A percentile compares a stretch with the other conserved stretches of the same genome.
phyloP scores from a whole-genome alignment of 2,113 vertebrate genomes.

The Heptranchias perlo region DNA sequence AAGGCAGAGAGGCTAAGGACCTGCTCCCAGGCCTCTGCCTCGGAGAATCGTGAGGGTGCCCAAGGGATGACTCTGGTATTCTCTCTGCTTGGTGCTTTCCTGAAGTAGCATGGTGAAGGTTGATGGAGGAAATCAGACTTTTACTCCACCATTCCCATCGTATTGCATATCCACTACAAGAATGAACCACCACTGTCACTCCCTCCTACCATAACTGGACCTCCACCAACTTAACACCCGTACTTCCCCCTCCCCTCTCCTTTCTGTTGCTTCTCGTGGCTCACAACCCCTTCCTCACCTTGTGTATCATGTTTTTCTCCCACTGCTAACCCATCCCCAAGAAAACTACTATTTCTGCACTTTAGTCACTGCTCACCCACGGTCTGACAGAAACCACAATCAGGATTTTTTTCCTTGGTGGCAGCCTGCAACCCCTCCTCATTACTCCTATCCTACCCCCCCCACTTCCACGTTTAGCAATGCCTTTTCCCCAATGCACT shows the following conservation, averaged over 20 bases:
- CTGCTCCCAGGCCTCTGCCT: not conserved
- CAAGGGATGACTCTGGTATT: not conserved
- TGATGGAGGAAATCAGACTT: not conserved
- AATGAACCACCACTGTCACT: not conserved
- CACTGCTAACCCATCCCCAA: not conserved
- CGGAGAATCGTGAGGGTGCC: not conserved
- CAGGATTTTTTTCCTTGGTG: no score
- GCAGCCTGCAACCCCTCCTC: not conserved
- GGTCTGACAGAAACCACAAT: not conserved
- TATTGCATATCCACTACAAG: not conserved
- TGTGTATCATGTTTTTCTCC: not conserved
- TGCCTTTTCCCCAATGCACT: not conserved
- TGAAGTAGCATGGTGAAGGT: not conserved
- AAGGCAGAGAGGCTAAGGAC: not conserved
- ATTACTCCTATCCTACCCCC: no score
- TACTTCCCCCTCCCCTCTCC: no score
- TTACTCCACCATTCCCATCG: not conserved
- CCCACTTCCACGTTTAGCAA: not conserved
- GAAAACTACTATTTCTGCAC: not conserved
- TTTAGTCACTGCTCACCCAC: not conserved
- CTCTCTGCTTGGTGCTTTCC: not conserved
- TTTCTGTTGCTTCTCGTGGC: no score
- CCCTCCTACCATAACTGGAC: not conserved
- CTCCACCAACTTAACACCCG: not conserved
- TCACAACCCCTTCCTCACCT: not conserved